phyloP scores from a whole-genome alignment of 2,888 invertebrate species.

The Tortricodes alternella region DNA sequence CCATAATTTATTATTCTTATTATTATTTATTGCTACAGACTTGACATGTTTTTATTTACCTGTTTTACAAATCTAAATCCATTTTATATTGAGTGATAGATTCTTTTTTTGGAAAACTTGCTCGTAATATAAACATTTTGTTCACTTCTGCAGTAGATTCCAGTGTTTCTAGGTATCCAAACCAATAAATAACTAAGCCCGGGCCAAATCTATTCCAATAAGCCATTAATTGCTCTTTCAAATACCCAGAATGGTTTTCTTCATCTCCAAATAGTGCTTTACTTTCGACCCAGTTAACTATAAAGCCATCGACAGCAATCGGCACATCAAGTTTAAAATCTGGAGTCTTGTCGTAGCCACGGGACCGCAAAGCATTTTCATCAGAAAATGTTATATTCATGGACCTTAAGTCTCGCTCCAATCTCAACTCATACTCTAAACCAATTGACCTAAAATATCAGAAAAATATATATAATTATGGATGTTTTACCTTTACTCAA shows the following conservation, averaged over 20 bases:
- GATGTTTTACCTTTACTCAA: no score
- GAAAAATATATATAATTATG: constrained; percentile 1
- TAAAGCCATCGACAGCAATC: constrained; percentile 91
- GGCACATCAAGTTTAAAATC: constrained; percentile 96
- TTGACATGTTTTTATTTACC: not conserved
- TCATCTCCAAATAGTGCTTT: constrained; percentile 97
- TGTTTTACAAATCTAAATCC: constrained; percentile 45
- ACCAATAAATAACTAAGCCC: constrained; percentile 97
- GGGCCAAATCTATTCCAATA: constrained; percentile 98
- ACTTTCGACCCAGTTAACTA: constrained; percentile 98
- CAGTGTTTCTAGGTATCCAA: constrained; percentile 90
- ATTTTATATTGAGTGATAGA: constrained; percentile 75
- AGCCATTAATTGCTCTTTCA: constrained; percentile 92
- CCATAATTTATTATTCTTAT: no score
- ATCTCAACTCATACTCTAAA: constrained; percentile 91
- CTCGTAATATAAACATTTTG: constrained; percentile 81
- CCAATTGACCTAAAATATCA: constrained; percentile 86
- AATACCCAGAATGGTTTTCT: constrained; percentile 90
- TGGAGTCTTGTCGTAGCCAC: constrained; percentile 97
- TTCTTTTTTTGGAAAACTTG: constrained; percentile 76
- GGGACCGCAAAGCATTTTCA: constrained; percentile 89
- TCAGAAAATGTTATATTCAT: constrained; percentile 82
- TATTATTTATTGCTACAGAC: no score
- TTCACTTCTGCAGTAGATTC: constrained; percentile 86
- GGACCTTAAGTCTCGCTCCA: constrained; percentile 83